Conservation (phyloP, 2,113 vertebrate genomes). For the Sorex araneus region DNA sequence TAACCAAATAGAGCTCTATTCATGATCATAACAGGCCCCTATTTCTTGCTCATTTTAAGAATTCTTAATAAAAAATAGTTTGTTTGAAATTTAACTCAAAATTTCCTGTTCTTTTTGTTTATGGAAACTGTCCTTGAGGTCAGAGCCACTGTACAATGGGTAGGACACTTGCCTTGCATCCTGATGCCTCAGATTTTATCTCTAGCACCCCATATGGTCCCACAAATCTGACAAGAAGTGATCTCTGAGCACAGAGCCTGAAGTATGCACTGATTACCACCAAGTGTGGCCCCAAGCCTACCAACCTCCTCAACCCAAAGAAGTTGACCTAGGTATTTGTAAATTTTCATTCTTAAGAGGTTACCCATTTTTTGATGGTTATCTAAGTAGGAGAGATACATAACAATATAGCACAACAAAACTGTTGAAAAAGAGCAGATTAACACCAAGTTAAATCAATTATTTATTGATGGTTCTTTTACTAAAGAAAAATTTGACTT, state of each 20-base stretch:
- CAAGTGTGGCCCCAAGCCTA: too few species aligned
- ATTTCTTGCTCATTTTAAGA: conserved; percentile 17
- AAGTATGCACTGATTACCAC: too few species aligned
- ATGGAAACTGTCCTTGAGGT: too few species aligned
- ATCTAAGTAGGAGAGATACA: conserved; percentile 11
- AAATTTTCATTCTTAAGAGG: not conserved
- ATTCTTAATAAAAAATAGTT: conserved; percentile 5
- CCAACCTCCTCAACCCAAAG: not conserved
- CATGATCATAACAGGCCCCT: not conserved
- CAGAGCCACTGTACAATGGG: too few species aligned
- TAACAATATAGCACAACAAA: not conserved
- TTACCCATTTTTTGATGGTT: not conserved
- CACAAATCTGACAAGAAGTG: too few species aligned
- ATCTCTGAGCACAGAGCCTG: too few species aligned
- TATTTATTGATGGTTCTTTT: conserved; percentile 10
- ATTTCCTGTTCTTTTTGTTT: not conserved
- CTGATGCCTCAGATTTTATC: too few species aligned
- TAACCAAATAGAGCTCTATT: not conserved
- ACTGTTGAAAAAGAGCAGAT: conserved; percentile 26
- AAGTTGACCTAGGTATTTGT: not conserved
- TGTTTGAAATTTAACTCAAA: conserved; percentile 14
- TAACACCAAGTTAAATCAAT: not conserved
- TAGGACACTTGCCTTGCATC: too few species aligned
- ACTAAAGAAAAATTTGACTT: conserved; percentile 1
- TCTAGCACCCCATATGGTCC: too few species aligned